A percentile compares a stretch with the other conserved stretches of the same genome.
phyloP scores from a whole-genome alignment of 2,113 vertebrate genomes.

The Mobula hypostoma region DNA sequence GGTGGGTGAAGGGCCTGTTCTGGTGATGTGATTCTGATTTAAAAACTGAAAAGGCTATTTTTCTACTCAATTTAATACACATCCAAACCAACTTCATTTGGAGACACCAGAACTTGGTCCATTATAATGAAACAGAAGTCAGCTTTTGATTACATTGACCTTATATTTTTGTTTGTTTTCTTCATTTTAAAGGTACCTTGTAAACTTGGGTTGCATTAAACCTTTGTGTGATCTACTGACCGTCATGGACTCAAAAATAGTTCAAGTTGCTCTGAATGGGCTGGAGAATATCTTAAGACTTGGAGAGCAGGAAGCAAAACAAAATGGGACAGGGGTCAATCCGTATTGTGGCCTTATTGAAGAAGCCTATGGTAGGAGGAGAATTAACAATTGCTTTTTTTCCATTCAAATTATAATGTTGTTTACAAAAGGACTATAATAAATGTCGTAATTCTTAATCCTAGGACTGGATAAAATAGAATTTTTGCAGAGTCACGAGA shows the following conservation, averaged over 20 bases:
- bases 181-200: slow-evolving; percentile 70
- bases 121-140: not conserved
- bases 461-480: slow-evolving; percentile 95
- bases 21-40: too few relatives aligned
- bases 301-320: slow-evolving; percentile 90
- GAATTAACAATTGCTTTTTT: not conserved
- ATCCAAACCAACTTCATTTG: too few relatives aligned
- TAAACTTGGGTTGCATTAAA: slow-evolving; percentile 90
- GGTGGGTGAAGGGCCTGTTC: too few relatives aligned
- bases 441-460: slow-evolving; percentile 12
- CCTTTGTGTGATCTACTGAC: slow-evolving; percentile 91
- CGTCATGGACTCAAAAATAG: slow-evolving; percentile 97
- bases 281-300: slow-evolving; percentile 91
- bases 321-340: slow-evolving; percentile 76
- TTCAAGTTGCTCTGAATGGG: slow-evolving; percentile 88
- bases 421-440: not conserved
- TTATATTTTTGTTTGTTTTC: rapidly evolving
- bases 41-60: too few relatives aligned
- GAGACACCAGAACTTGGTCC: not conserved
- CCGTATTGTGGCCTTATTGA: slow-evolving; percentile 94
- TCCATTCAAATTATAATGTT: not conserved
- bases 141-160: not conserved
- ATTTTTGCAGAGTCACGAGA: slow-evolving; percentile 96
- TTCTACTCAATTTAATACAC: too few relatives aligned
- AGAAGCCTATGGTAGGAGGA: slow-evolving; percentile 77